Evolutionary conservation across 35 echinoderm and acorn worm genomes (phyloP).

Genomic region (Acanthaster planci): DNA sequence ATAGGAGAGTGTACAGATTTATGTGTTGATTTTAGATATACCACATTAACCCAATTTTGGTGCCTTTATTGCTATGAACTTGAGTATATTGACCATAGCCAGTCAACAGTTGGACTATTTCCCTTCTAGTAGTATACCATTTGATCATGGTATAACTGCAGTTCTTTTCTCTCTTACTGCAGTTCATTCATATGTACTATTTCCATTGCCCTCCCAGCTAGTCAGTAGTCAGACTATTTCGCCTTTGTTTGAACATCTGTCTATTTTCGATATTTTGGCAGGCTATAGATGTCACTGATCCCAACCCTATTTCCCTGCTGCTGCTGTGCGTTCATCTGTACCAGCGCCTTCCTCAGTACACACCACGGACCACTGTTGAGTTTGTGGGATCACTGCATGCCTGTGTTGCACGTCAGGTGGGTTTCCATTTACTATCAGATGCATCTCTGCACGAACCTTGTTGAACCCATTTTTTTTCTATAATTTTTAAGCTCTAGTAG

Average conservation of each 20-base stretch:
- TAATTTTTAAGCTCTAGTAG: too few species aligned
- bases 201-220: background rate
- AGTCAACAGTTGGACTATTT: too few species aligned
- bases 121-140: background rate
- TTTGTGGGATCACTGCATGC: conserved; percentile 76
- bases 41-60: too few species aligned
- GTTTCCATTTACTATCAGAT: background rate
- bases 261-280: conserved; percentile 27
- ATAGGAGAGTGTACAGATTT: too few species aligned
- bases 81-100: too few species aligned
- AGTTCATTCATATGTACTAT: background rate
- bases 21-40: too few species aligned
- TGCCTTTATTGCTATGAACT: too few species aligned
- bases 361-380: conserved; percentile 80
- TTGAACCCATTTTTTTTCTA: too few species aligned
- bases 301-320: conserved; percentile 86
- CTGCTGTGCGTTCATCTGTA: conserved; percentile 93
- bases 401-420: conserved; percentile 67
- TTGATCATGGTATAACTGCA: too few species aligned
- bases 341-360: conserved; percentile 91
- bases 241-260: background rate
- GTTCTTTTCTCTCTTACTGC: too few species aligned
- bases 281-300: conserved; percentile 99
- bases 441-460: too few species aligned
- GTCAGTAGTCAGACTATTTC: background rate